These are phyloP conservation scores for Hylaeus anthracinus DNA, from an alignment of 1,140 invertebrate species.

Conservation along the genomic window DNA sequence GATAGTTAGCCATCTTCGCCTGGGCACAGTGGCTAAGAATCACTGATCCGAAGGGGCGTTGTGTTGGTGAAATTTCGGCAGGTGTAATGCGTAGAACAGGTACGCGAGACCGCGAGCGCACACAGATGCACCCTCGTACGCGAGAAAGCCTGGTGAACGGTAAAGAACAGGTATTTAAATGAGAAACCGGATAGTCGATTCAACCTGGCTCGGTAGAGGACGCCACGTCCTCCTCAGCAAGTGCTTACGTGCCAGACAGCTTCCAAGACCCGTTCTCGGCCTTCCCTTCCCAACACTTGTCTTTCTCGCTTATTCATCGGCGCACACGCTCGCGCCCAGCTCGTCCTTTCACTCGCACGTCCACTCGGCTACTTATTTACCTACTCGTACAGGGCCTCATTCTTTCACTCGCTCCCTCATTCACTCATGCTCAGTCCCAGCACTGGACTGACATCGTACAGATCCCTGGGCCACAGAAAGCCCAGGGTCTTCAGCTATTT, in stretches of 20 bases:
- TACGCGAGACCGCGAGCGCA: neutral
- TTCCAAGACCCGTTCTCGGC: constrained; percentile 64
- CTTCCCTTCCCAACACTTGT: constrained; percentile 5
- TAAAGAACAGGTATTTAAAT: constrained; percentile 74
- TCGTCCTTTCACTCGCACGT: constrained; percentile 34
- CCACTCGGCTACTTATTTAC: constrained; percentile 19
- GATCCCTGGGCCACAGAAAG: no score
- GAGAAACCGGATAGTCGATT: constrained; percentile 67
- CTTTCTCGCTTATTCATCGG: constrained; percentile 42
- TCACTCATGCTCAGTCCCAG: neutral
- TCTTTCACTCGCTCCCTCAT: constrained; percentile 13
- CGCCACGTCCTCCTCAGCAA: constrained; percentile 64
- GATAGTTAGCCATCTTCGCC: no score
- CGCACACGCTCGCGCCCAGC: neutral
- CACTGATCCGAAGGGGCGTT: neutral
- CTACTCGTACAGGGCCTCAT: neutral
- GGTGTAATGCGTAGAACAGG: constrained; percentile 33
- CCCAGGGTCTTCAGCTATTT: no score
- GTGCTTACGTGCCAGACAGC: constrained; percentile 51
- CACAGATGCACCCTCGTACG: constrained; percentile 1
- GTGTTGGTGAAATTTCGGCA: constrained; percentile 56
- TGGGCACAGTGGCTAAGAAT: no score
- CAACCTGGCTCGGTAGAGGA: constrained; percentile 67
- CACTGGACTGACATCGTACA: no score
- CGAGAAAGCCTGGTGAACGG: constrained; percentile 64